Evolutionary conservation across 2,113 vertebrate genomes (phyloP).

Genomic region (Heterotis niloticus): DNA sequence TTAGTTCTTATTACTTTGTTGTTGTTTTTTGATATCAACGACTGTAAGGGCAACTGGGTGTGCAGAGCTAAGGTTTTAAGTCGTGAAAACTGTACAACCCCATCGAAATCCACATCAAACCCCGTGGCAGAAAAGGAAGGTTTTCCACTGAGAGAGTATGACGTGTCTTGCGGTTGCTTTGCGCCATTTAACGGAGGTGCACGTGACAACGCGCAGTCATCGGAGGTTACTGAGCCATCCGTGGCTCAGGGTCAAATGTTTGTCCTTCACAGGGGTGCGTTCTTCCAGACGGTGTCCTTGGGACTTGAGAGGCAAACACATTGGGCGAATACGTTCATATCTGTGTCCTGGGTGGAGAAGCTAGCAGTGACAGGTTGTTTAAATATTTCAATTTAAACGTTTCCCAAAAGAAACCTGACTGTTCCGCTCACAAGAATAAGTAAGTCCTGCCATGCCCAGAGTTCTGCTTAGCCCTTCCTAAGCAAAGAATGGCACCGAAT

Average conservation of each 20-base stretch:
- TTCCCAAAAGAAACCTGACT: neutral
- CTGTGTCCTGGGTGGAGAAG: neutral
- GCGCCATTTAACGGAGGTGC: neutral
- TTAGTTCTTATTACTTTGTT: slow-evolving; percentile 9
- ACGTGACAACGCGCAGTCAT: slow-evolving; percentile 1
- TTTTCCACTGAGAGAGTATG: neutral
- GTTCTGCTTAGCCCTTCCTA: neutral
- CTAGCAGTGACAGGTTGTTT: neutral
- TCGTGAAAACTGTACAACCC: neutral
- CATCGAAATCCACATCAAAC: neutral
- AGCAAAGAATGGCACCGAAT: neutral
- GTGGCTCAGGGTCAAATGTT: neutral
- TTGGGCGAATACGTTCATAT: neutral
- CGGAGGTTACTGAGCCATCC: neutral
- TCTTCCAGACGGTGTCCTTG: neutral
- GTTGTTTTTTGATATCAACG: slow-evolving; percentile 34
- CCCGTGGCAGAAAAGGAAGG: neutral
- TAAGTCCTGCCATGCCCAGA: neutral
- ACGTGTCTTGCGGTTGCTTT: neutral
- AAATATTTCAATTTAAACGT: neutral
- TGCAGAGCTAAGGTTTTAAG: slow-evolving; percentile 1
- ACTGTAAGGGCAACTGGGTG: slow-evolving; percentile 55
- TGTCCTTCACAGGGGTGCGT: neutral
- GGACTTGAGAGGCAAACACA: neutral
- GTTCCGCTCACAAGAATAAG: neutral